Evolutionary conservation across 2,888 invertebrate species (phyloP).

Genomic region (Xestia rhomboidea): DNA sequence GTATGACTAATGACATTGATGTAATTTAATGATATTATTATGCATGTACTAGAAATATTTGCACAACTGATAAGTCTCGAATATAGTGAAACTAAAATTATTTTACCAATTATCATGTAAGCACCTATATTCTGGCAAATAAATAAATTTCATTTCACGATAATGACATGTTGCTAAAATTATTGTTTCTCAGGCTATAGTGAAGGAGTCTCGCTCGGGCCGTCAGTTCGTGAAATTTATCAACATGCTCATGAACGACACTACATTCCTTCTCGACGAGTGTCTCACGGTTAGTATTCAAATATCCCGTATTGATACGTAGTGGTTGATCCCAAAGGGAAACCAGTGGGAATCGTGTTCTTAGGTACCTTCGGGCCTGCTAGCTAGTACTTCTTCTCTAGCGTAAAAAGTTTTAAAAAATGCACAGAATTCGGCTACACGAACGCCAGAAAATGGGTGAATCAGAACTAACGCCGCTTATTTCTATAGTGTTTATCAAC

Average conservation of each 20-base stretch:
- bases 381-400: not conserved
- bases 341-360: not conserved
- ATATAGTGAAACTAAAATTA: too few relatives aligned
- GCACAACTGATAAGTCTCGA: too few relatives aligned
- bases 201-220: conserved; percentile 97
- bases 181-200: conserved; percentile 91
- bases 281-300: conserved; percentile 50
- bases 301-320: not conserved
- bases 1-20: too few relatives aligned
- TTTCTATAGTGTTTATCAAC: not conserved
- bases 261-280: conserved; percentile 98
- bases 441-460: not conserved
- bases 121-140: too few relatives aligned
- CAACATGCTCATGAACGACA: conserved; percentile 99
- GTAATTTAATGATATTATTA: too few relatives aligned
- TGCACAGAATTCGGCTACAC: not conserved
- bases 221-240: conserved; percentile 98
- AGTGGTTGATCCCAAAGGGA: not conserved
- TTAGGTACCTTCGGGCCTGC: not conserved
- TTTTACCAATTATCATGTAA: too few relatives aligned
- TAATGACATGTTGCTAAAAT: not conserved
- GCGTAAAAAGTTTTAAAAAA: not conserved
- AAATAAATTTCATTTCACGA: too few relatives aligned
- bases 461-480: not conserved
- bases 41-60: too few relatives aligned